Conservation (phyloP, 2,888 invertebrate genomes). For the Drosophila multiciliata region DNA sequence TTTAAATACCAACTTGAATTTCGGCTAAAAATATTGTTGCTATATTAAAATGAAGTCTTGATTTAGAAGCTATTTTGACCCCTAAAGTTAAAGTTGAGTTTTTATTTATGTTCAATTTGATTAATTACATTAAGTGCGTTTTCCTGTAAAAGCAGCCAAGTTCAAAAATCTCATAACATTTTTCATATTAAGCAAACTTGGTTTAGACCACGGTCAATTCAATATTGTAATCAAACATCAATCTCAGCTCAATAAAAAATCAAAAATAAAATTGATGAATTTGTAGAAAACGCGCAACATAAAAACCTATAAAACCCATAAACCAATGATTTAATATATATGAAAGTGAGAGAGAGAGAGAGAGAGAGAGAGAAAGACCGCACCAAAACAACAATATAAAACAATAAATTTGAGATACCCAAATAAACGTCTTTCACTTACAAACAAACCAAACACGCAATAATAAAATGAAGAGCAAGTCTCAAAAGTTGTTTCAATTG, state of each 20-base stretch:
- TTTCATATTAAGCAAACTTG: not conserved
- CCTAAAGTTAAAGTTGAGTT: not conserved
- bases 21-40: not conserved
- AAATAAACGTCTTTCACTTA: constrained; percentile 63
- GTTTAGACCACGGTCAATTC: constrained; percentile 1
- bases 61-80: too few species aligned
- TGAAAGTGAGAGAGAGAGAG: constrained; percentile 14
- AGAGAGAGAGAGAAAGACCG: constrained; percentile 14
- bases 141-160: not conserved
- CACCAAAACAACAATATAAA: constrained; percentile 26
- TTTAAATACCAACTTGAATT: not conserved
- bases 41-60: not conserved
- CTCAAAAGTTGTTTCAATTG: constrained; percentile 21
- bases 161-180: not conserved
- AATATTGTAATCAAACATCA: not conserved
- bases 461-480: constrained; percentile 46
- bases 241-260: constrained; percentile 9
- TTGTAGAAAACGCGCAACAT: constrained; percentile 45
- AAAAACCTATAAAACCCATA: constrained; percentile 56
- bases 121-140: not conserved
- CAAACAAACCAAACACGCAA: constrained; percentile 15
- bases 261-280: constrained; percentile 30
- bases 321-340: constrained; percentile 14
- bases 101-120: not conserved
- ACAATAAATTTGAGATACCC: constrained; percentile 18